Evolutionary conservation across 2,797 vertebrate genomes (phyloP).

Genomic region (Ctenopoma kingsleyae): DNA sequence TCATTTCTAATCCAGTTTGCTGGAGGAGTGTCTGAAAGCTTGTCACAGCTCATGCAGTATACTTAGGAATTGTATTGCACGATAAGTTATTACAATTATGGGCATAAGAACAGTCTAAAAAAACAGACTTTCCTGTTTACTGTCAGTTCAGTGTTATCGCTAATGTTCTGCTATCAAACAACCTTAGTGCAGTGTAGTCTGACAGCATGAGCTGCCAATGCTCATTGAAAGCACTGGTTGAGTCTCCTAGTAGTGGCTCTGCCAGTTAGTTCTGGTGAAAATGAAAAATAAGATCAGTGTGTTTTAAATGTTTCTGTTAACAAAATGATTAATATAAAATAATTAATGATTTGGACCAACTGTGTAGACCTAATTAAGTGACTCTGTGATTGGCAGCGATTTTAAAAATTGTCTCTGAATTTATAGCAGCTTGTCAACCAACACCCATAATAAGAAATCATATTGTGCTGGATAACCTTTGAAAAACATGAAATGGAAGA

Average conservation of each 20-base stretch:
- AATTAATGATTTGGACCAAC: conserved; percentile 1
- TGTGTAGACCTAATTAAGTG: background rate
- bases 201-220: conserved; percentile 23
- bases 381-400: background rate
- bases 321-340: background rate
- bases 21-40: background rate
- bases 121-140: conserved; percentile 19
- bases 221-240: conserved; percentile 11
- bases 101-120: background rate
- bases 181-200: background rate
- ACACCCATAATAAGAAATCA: background rate
- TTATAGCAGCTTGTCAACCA: conserved; percentile 7
- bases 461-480: background rate
- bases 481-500: conserved; percentile 12
- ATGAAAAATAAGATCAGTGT: background rate
- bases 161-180: conserved; percentile 39
- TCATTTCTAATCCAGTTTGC: background rate
- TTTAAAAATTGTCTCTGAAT: background rate
- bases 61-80: background rate
- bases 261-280: background rate
- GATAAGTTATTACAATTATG: background rate
- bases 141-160: conserved; percentile 37
- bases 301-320: conserved; percentile 5
- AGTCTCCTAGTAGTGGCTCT: conserved; percentile 17
- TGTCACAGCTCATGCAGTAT: background rate